Evolutionary conservation across 2,888 invertebrate genomes (phyloP).

Genomic region (Eumacrocentrus americanus): DNA sequence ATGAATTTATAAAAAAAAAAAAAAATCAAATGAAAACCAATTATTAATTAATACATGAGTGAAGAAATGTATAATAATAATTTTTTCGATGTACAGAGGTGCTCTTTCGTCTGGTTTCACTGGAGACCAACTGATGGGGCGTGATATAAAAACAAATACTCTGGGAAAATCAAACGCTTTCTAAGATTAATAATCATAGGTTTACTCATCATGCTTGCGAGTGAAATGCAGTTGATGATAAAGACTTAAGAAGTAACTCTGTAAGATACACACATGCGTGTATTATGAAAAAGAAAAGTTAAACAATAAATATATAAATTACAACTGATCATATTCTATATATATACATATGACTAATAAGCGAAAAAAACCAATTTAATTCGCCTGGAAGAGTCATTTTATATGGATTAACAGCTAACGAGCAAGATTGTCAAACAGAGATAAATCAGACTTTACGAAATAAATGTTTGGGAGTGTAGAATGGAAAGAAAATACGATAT

Average conservation of each 20-base stretch:
- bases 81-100: not conserved
- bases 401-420: no score
- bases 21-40: not conserved
- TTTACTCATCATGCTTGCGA: not conserved
- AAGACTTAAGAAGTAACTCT: constrained; percentile 22
- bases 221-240: not conserved
- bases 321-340: no score
- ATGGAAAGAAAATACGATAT: not conserved
- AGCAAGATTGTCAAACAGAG: no score
- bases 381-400: no score
- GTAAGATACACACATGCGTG: constrained; percentile 35
- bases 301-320: not conserved
- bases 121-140: not conserved
- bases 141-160: constrained; percentile 38
- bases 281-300: constrained; percentile 17
- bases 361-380: no score
- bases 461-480: no score
- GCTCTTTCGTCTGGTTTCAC: not conserved
- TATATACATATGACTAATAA: no score
- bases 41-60: not conserved
- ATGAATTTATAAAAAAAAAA: not conserved
- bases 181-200: constrained; percentile 35
- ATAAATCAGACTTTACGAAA: no score
- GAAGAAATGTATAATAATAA: constrained; percentile 3
- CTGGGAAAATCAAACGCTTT: constrained; percentile 56